Conservation (phyloP, 2,113 vertebrate genomes). For the Thunnus maccoyii region DNA sequence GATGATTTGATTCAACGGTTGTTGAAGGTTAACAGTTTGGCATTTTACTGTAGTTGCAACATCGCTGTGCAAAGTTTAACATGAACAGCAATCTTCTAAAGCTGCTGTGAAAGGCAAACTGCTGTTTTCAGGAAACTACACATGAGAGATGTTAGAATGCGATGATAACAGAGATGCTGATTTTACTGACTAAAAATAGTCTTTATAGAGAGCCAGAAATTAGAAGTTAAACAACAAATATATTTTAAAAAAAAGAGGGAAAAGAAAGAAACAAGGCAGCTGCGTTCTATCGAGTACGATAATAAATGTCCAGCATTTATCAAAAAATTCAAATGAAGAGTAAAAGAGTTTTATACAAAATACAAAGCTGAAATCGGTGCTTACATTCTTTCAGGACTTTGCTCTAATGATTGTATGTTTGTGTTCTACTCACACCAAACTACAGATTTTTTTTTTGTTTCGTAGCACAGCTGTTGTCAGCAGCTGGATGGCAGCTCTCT, state of each 20-base stretch:
- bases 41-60: slow-evolving; percentile 9
- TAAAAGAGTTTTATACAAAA: slow-evolving; percentile 37
- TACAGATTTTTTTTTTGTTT: slow-evolving; percentile 14
- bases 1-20: not conserved
- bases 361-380: slow-evolving; percentile 3
- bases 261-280: slow-evolving; percentile 33
- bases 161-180: not conserved
- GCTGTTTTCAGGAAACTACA: not conserved
- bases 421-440: not conserved
- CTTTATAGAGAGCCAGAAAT: not conserved
- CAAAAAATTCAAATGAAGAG: slow-evolving; percentile 23
- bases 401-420: slow-evolving; percentile 1
- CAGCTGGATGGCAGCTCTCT: slow-evolving; percentile 26
- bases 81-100: not conserved
- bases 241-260: not conserved
- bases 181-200: not conserved
- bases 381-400: not conserved
- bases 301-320: slow-evolving; percentile 54
- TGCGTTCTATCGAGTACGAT: slow-evolving; percentile 3
- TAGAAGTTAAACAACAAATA: slow-evolving; percentile 8
- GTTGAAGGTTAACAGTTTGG: slow-evolving; percentile 5
- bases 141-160: too few species aligned
- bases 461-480: not conserved
- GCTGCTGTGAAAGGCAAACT: slow-evolving; percentile 6
- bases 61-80: not conserved